Conservation (phyloP, 92 coral and sea anemone species). For the Paramuricea clavata region DNA sequence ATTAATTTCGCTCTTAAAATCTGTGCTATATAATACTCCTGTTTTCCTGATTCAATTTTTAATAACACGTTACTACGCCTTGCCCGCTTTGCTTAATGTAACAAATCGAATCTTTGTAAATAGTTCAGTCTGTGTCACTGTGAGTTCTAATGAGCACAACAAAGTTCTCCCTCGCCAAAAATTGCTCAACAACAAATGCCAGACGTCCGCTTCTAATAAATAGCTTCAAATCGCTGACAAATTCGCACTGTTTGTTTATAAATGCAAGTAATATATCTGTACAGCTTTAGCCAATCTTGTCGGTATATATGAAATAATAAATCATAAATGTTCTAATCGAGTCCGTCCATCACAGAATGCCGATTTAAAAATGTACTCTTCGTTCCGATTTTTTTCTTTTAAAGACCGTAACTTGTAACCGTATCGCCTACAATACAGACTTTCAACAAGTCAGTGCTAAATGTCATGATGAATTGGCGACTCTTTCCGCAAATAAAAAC, state of each 20-base stretch:
- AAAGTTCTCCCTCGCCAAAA: neutral
- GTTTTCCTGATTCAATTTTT: neutral
- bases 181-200: neutral
- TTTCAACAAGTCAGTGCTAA: neutral
- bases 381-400: neutral
- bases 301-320: neutral
- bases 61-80: neutral
- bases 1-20: neutral
- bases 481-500: constrained; percentile 18
- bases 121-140: neutral
- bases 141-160: neutral
- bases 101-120: neutral
- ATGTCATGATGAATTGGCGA: constrained; percentile 25
- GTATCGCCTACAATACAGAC: constrained; percentile 7
- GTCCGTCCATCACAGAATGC: neutral
- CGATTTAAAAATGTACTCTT: neutral
- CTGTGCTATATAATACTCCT: neutral
- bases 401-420: neutral
- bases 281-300: neutral
- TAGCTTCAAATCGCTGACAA: neutral
- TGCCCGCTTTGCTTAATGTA: neutral
- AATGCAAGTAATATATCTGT: neutral
- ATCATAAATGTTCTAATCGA: neutral
- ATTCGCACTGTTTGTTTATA: constrained; percentile 6
- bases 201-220: neutral